Evolutionary conservation across 2,888 invertebrate genomes (phyloP).

Genomic region (Ennomos quercinarius): DNA sequence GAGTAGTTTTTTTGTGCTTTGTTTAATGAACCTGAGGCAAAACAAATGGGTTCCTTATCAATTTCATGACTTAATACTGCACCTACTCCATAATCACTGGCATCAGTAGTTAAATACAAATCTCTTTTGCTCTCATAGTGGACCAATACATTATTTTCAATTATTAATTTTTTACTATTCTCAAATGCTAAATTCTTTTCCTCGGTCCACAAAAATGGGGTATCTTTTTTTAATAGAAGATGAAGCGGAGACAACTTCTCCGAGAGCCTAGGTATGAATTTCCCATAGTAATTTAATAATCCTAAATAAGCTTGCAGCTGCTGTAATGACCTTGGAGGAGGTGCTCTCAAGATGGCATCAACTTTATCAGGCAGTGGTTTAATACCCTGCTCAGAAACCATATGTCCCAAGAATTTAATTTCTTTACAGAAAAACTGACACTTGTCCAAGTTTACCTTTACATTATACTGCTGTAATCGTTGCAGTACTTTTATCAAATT

Average conservation of each 20-base stretch:
- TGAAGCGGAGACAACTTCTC: not conserved
- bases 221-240: not conserved
- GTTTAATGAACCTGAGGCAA: slow-evolving; percentile 15
- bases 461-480: too few relatives aligned
- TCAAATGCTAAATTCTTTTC: not conserved
- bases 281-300: slow-evolving; percentile 1
- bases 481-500: too few relatives aligned
- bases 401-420: too few relatives aligned
- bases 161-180: not conserved
- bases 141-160: not conserved
- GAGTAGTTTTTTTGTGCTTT: slow-evolving; percentile 28
- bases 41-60: slow-evolving; percentile 16
- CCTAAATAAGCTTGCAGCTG: slow-evolving; percentile 14
- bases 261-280: not conserved
- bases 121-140: not conserved
- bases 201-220: not conserved
- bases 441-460: not conserved
- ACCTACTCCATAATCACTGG: slow-evolving; percentile 27
- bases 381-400: too few relatives aligned
- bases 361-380: slow-evolving; percentile 1
- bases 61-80: slow-evolving; percentile 30
- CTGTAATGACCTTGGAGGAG: not conserved
- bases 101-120: slow-evolving; percentile 14
- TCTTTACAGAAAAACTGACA: slow-evolving; percentile 1
- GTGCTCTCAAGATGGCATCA: not conserved